Evolutionary conservation across 2,888 invertebrate genomes (phyloP), one percentile per base, ranked within the genome.

Genomic region (Cabera pusaria): DNA sequence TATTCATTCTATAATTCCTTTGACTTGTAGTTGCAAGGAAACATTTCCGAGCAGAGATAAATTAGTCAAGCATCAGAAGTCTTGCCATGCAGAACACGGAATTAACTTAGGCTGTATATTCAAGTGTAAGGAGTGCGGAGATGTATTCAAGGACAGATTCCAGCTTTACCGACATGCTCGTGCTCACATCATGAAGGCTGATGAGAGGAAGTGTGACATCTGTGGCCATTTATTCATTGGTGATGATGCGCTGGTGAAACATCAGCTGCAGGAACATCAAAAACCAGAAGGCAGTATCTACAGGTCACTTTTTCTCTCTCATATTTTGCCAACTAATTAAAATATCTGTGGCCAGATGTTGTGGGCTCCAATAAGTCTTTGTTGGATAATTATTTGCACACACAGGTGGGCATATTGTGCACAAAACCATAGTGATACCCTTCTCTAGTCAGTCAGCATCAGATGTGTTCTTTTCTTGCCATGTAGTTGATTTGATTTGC

Each of bases 81-180:
- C 55, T 1, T 85, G 84, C 37, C 64, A 70, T 31, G 56, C 59
- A 0, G 82, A 85, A 31, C 74, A 70, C 22, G 67, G 70, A 25
- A 55, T 74, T 0, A 50, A 59, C 1, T 53, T 73, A 32, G 80
- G 80, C 0, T 77, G 68, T 28, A 56, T 66, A 2, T 86, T 82
- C 45, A 64, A 78, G 3, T 90, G 90, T 52, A 86, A 80, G 35
- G 75, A 81, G 49, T 89, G 90, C 40, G 74, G 76, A 0, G 61
- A 72, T 3, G 67, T 65, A 0, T 89, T 83, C 21, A 74, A 66
- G 50, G 78, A 85, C 14, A 57, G 82, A 39, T 73, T 77, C 19
- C 67, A 71, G 6, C 35, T 89, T 1, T 88, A 81, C 36, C 70
- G 64, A 19, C 90, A 90, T 65, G 86, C 73, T 0, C 83, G 73